Conservation (phyloP, 2,113 vertebrate species). For the Elgaria multicarinata region DNA sequence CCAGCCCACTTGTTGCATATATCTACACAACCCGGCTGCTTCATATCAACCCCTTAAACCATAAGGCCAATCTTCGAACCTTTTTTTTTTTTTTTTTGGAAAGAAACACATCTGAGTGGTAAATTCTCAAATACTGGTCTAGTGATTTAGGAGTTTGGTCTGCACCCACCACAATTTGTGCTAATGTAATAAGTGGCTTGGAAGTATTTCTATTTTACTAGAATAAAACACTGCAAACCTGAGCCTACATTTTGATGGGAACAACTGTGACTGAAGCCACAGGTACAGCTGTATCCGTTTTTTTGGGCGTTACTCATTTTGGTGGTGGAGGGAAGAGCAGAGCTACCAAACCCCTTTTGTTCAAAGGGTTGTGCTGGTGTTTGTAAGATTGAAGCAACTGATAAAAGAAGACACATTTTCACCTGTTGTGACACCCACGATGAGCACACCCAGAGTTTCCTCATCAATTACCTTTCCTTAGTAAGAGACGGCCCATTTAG, state of each 20-base stretch:
- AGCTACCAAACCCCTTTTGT: rapidly evolving
- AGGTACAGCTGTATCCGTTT: neutral
- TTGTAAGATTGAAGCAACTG: neutral
- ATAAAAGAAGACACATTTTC: neutral
- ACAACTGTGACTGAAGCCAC: neutral
- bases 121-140: no score
- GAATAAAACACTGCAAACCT: no score
- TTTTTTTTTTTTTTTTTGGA: no score
- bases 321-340: neutral
- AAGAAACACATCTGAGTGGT: neutral
- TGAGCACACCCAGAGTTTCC: neutral
- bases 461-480: neutral
- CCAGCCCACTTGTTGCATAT: rapidly evolving
- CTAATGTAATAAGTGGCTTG: no score
- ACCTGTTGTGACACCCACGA: neutral
- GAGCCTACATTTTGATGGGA: neutral
- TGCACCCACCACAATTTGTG: no score
- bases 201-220: no score
- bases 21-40: rapidly evolving
- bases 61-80: rapidly evolving
- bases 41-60: neutral
- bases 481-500: neutral
- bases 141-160: no score
- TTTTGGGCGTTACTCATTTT: neutral
- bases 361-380: neutral